Evolutionary conservation across 2,113 vertebrate species (phyloP), one percentile per base, ranked within the genome.

Genomic region (Anser brachyrhynchus): DNA sequence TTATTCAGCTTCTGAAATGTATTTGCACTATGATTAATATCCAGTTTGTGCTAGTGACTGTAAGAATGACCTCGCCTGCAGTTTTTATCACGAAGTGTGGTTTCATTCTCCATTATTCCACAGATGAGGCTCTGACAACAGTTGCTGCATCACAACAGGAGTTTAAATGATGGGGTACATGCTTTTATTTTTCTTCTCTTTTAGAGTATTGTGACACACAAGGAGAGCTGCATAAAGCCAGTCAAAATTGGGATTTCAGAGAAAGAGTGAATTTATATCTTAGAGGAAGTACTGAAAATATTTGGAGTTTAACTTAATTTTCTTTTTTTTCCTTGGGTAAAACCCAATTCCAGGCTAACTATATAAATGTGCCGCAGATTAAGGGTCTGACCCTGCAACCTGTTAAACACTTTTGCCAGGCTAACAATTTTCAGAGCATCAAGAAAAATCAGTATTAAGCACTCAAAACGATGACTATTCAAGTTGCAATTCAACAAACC

Each of bases 11-110:
- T 95, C 92, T 97, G 96, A 95, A 97, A 96, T 86, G 75, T 96
- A 97, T 97, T 95, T 97, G 94, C 85, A 64, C 87, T 65, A 26
- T 96, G 97, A 98, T 98, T 97, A 97, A 97, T 97, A 96, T 43
- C 91, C 91, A 96, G 92, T 96, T 97, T 96, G 93, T 97, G 94
- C 95, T 91, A 67, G 82, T 94, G 85, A 87, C 92, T 81, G 41
- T 81, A 94, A 76, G 93, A 96, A 96, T 91, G 97, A 97, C 95
- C 95, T 65, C 37, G 69, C 90, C 90, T 96, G 91, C 90, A 86
- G 93, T 88, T 85, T 97, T 94, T 95, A 94, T 96, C 95, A 84
- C 81, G 73, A 96, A 97, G 88, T 84, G 89, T 93, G 76, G 87
- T 74, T 89, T 95, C 89, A 85, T 82, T 51, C 78, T 95, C 90